These are phyloP conservation scores for Drosophila affinis DNA, from an alignment of 2,888 invertebrate species.

Conservation along the genomic window DNA sequence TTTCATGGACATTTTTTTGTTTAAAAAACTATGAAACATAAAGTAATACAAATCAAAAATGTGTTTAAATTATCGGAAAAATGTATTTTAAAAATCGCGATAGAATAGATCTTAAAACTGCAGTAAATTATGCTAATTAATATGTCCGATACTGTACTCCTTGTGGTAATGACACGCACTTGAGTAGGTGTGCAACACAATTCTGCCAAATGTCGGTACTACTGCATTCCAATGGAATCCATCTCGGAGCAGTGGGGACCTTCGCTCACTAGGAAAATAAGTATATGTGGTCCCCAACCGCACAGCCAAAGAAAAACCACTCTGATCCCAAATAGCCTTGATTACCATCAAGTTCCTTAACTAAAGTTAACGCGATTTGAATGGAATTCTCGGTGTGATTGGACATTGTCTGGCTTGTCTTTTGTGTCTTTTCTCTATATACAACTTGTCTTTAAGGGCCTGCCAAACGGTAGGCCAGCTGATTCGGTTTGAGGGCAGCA, in stretches of 20 bases:
- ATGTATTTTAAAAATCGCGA: no score
- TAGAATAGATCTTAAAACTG: no score
- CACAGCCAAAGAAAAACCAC: constrained; percentile 36
- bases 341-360: neutral
- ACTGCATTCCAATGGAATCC: constrained; percentile 54
- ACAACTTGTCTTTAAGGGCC: neutral
- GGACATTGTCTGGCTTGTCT: no score
- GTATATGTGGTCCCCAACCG: constrained; percentile 67
- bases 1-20: no score
- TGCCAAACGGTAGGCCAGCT: constrained; percentile 13
- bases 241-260: constrained; percentile 7
- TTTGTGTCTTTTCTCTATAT: constrained; percentile 29
- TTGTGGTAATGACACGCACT: neutral
- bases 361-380: neutral
- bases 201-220: neutral
- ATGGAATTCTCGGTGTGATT: neutral
- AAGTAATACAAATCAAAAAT: no score
- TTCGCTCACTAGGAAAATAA: constrained; percentile 72
- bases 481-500: constrained; percentile 57
- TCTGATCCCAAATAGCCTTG: constrained; percentile 7
- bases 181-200: no score
- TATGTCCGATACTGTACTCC: no score
- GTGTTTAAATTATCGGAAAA: no score
- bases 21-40: no score
- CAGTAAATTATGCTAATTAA: no score